Evolutionary conservation across 1,140 invertebrate genomes (phyloP).

Genomic region (Diprion similis): DNA sequence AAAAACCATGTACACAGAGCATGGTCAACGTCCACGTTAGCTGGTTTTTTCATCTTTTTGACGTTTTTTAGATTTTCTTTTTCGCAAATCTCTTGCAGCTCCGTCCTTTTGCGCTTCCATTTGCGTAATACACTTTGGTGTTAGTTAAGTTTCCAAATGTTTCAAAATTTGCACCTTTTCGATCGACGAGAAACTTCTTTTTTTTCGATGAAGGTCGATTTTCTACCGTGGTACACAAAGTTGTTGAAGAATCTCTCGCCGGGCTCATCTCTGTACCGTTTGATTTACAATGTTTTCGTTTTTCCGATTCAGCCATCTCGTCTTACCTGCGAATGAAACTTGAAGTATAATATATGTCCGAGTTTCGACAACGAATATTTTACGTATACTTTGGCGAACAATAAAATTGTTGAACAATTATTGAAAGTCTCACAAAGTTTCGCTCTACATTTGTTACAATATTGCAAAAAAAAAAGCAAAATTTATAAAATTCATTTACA

Average conservation of each 20-base stretch:
- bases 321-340: constrained; percentile 14
- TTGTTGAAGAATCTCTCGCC: constrained; percentile 17
- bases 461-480: constrained; percentile 11
- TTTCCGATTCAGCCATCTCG: constrained; percentile 17
- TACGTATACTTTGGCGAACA: constrained; percentile 19
- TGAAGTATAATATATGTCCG: constrained; percentile 16
- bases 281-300: constrained; percentile 15
- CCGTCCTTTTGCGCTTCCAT: constrained; percentile 17
- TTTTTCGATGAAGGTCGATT: constrained; percentile 19
- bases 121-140: constrained; percentile 19
- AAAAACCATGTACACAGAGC: constrained; percentile 28
- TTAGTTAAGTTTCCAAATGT: constrained; percentile 18
- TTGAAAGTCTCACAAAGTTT: constrained; percentile 21
- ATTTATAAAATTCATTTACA: background rate
- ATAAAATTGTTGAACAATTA: constrained; percentile 19
- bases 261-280: constrained; percentile 15
- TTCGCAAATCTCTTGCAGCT: too few relatives aligned
- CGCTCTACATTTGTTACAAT: constrained; percentile 19
- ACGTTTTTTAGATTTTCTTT: constrained; percentile 13
- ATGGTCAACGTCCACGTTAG: constrained; percentile 20
- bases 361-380: constrained; percentile 22
- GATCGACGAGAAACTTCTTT: constrained; percentile 13
- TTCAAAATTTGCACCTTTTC: constrained; percentile 19
- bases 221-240: constrained; percentile 13
- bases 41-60: constrained; percentile 15